Conservation (phyloP, 2,888 invertebrate genomes). For the Acleris holmiana region DNA sequence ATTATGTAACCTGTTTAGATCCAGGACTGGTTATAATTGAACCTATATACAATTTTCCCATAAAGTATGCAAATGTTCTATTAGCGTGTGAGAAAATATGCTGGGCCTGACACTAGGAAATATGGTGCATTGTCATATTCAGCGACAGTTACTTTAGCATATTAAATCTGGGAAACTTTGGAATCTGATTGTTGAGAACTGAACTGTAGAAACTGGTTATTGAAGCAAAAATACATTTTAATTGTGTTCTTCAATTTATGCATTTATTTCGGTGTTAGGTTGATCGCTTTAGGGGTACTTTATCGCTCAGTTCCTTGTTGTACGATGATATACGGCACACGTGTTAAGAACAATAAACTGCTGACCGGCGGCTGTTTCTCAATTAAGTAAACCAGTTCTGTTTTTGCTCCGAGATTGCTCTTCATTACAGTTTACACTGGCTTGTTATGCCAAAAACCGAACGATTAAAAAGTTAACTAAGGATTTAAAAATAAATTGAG, state of each 20-base stretch:
- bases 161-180: not conserved
- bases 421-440: conserved; percentile 1
- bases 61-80: conserved; percentile 59
- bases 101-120: conserved; percentile 44
- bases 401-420: conserved; percentile 20
- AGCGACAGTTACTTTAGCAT: conserved; percentile 19
- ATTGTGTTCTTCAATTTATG: too few species aligned
- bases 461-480: not conserved
- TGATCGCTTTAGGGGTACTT: not conserved
- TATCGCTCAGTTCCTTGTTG: conserved; percentile 13
- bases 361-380: conserved; percentile 6
- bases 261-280: too few species aligned
- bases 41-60: conserved; percentile 35
- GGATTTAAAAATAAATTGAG: too few species aligned
- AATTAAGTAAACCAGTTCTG: conserved; percentile 17
- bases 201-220: not conserved
- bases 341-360: conserved; percentile 10
- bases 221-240: not conserved
- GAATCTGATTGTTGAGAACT: not conserved
- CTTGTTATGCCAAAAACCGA: conserved; percentile 13
- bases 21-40: conserved; percentile 25
- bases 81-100: conserved; percentile 52
- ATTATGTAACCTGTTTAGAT: conserved; percentile 33
- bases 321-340: conserved; percentile 12
- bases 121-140: conserved; percentile 54